phyloP scores from a whole-genome alignment of 2,113 vertebrate species.

The Nesogale talazaci region DNA sequence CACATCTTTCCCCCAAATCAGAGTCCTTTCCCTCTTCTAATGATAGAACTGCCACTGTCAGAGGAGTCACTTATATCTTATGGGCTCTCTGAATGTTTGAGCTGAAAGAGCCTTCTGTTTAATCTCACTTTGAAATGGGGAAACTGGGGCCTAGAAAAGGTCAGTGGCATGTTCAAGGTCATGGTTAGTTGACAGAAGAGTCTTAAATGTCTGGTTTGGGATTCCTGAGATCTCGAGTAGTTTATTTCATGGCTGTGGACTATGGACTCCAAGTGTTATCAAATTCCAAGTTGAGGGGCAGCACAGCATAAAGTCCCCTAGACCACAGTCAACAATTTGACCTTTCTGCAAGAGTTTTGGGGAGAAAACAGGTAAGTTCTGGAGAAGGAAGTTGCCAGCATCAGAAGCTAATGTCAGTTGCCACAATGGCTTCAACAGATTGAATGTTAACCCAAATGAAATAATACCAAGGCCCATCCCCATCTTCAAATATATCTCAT shows the following conservation, averaged over 20 bases:
- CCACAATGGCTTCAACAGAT: neutral
- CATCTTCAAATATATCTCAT: slow-evolving; percentile 2
- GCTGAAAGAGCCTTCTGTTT: slow-evolving; percentile 4
- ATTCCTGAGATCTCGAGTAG: slow-evolving; percentile 28
- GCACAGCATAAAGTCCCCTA: neutral
- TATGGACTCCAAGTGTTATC: neutral
- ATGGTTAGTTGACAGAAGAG: neutral
- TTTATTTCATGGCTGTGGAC: neutral
- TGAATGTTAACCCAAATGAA: slow-evolving; percentile 29
- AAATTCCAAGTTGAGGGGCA: neutral
- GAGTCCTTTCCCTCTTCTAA: slow-evolving; percentile 20
- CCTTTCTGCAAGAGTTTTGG: neutral
- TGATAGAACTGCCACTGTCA: neutral
- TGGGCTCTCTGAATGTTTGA: slow-evolving; percentile 8
- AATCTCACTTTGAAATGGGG: neutral
- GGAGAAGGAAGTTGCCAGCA: neutral
- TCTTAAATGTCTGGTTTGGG: neutral
- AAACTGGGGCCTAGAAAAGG: slow-evolving; percentile 16
- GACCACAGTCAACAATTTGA: slow-evolving; percentile 7
- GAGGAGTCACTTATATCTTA: neutral
- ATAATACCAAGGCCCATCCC: slow-evolving; percentile 1
- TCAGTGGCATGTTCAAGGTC: neutral
- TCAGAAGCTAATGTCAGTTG: neutral
- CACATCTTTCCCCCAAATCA: neutral
- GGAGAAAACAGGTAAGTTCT: slow-evolving; percentile 15